Base-by-base conservation (phyloP, 2,888 invertebrate genomes). In the Pachliopta kotzebuea region DNA sequence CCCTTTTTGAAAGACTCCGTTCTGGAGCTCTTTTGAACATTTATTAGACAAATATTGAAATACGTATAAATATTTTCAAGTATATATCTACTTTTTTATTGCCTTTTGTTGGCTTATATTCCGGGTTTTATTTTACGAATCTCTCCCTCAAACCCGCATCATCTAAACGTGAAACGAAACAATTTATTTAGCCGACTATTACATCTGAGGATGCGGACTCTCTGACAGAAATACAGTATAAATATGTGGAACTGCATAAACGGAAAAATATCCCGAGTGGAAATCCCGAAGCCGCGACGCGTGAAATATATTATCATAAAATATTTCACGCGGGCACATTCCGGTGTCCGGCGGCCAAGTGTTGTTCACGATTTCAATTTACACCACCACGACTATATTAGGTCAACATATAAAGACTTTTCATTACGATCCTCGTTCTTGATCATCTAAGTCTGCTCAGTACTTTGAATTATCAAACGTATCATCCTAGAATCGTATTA, bases 281-380 rank as follows among this genome's bases (percentile, higher is more conserved):
- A 83, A 81, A 84, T 80, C 77, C 81, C 75, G 75, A 78, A 78
- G 79, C 77, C 76, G 74, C 71, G 68, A 70, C 69, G 73, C 73
- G 80, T 73, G 76, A 83, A 82, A 83, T 85, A 81, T 83, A 85
- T 86, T 87, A 86, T 83, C 83, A 85, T 85, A 85, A 80, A 80
- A 85, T 83, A 85, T 83, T 78, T 79, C 76, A 76, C 75, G 77
- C 78, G 77, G 76, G 76, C 74, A 78, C 80, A 80, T 81, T 80
- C 80, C 80, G 77, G 78, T 83, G 85, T 83, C 84, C 83, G 76
- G 77, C 72, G 70, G 70, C 72, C 78, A 73, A 79, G 78, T 73
- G 73, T 69, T 72, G 71, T 69, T 72, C 60, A 60, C 55, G 49
- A 59, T 56, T 66, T 58, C 37, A 20, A 31, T 66, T 62, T 52